A percentile compares a stretch with the other conserved stretches of the same genome.
These are phyloP conservation scores for Lerista edwardsae DNA, from an alignment of 2,797 vertebrate species.

Conservation along the genomic window DNA sequence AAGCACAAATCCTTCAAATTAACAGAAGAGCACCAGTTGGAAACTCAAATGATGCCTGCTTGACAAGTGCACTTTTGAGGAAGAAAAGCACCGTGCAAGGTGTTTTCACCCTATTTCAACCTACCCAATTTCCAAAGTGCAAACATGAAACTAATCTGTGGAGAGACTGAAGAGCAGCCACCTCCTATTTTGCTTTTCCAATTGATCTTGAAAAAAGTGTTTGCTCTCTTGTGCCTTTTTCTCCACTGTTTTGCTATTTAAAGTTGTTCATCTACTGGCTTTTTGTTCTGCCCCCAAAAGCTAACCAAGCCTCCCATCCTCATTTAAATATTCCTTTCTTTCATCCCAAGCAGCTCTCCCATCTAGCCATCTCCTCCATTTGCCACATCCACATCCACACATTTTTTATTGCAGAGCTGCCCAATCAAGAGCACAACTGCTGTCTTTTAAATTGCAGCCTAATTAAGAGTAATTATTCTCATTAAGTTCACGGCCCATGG, in stretches of 20 bases:
- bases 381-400: neutral
- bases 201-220: neutral
- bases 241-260: neutral
- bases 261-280: neutral
- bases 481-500: neutral
- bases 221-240: neutral
- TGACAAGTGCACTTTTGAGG: neutral
- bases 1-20: neutral
- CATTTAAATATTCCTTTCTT: neutral
- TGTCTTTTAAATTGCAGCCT: conserved; percentile 22
- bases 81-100: neutral
- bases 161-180: neutral
- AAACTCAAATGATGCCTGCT: neutral
- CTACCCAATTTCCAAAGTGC: neutral
- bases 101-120: neutral
- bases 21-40: neutral
- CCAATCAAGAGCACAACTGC: conserved; percentile 14
- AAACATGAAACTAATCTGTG: neutral
- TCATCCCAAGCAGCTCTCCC: neutral
- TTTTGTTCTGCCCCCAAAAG: neutral
- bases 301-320: neutral
- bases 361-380: neutral
- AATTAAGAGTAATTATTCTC: conserved; percentile 36
- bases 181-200: neutral
- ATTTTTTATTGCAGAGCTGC: neutral